These are phyloP conservation scores for Hydrotaea cyrtoneurina DNA, from an alignment of 2,888 invertebrate species.

Conservation along the genomic window DNA sequence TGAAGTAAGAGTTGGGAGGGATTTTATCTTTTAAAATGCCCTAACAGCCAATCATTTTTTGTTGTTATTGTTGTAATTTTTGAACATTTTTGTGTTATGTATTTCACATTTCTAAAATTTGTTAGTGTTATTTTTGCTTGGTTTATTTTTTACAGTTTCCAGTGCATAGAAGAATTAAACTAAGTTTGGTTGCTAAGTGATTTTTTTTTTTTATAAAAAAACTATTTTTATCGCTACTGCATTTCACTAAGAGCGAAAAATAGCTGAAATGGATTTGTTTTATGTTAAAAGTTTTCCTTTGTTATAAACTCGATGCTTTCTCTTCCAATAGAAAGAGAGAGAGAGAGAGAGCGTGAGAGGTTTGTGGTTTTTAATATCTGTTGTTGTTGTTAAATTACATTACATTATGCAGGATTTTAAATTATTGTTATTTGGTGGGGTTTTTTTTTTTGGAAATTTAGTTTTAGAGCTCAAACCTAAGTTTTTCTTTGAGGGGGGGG, in stretches of 20 bases:
- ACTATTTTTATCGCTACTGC: slow-evolving; percentile 12
- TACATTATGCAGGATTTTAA: slow-evolving; percentile 22
- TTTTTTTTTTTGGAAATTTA: background rate
- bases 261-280: slow-evolving; percentile 10
- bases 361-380: slow-evolving; percentile 1
- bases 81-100: slow-evolving; percentile 30
- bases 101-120: slow-evolving; percentile 28
- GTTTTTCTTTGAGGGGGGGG: slow-evolving; percentile 34
- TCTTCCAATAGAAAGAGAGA: too few relatives aligned
- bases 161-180: slow-evolving; percentile 39
- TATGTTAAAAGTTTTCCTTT: background rate
- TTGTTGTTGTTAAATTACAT: slow-evolving; percentile 13
- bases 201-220: too few relatives aligned
- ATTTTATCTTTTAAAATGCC: background rate
- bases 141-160: slow-evolving; percentile 37
- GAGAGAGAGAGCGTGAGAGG: background rate
- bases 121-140: slow-evolving; percentile 25
- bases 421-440: background rate
- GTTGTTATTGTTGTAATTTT: background rate
- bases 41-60: slow-evolving; percentile 14
- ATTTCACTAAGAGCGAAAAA: slow-evolving; percentile 40
- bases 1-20: background rate
- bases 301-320: slow-evolving; percentile 36
- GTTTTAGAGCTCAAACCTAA: background rate
- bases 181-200: slow-evolving; percentile 31